Base-by-base conservation (phyloP, 2,113 vertebrate species). In the Thunnus thynnus region DNA sequence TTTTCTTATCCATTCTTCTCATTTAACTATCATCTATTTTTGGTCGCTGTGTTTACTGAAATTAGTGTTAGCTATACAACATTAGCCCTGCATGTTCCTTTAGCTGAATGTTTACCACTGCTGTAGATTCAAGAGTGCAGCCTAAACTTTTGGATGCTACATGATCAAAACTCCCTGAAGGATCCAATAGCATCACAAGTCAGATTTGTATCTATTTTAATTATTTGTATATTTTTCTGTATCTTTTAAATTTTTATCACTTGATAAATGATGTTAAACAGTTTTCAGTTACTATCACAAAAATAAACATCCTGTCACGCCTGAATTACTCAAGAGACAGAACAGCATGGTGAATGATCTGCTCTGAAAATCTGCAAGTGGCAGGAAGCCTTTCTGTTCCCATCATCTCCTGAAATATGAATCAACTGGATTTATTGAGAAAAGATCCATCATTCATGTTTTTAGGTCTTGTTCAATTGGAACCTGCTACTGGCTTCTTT, bases 391-490 rank as follows among this genome's bases (percentile, higher is more conserved):
- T 58, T 27, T 78, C 61, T 71, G 41, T 50, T 77, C 80, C 58
- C 71, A 60, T 85, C 73, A 66, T 61, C 72, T 84, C 69, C 78
- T 85, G 73, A 81, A 85, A 80, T 80, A 78, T 86, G 62, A 85
- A 86, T 86, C 58, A 36, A 80, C 65, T 83, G 74, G 54, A 86
- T 86, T 83, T 63, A 72, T 78, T 48, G 65, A 54, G 18, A 46
- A 85, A 89, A 80, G 61, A 51, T 66, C 48, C 4, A 8, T 65
- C 72, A 77, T 86, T 92, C 78, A 83, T 90, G 73, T 79, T 79
- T 86, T 76, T 62, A 63, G 62, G 76, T 61, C 56, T 27, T 51
- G 56, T 82, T 82, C 76, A 48, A 13, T 46, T 70, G 32, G 51
- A 72, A 73, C 56, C 54, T 36, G 30, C 70, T 57, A 36, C 61